Conservation (phyloP, 2,888 invertebrate genomes). For the Bruchidius siliquastri region DNA sequence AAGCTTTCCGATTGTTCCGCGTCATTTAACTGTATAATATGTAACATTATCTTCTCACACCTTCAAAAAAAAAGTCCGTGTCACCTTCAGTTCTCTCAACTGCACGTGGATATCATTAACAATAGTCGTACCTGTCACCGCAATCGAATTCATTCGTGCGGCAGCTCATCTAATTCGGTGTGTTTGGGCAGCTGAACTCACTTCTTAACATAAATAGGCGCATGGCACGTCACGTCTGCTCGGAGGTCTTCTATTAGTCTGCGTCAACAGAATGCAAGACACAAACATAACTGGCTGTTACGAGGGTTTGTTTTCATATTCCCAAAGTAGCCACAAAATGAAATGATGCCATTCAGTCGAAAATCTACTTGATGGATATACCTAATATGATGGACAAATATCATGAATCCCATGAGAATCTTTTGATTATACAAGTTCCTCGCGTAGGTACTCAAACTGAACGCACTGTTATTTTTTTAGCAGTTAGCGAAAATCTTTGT, state of each 20-base stretch:
- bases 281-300: neutral
- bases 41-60: neutral
- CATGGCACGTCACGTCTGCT: conserved; percentile 26
- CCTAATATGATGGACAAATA: no score
- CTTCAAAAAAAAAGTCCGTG: neutral
- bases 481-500: no score
- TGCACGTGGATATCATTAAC: neutral
- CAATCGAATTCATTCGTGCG: neutral
- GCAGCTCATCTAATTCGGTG: conserved; percentile 13
- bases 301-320: neutral
- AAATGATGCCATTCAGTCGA: no score
- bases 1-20: no score
- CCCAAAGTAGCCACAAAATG: no score
- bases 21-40: no score
- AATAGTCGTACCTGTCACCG: neutral
- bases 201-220: conserved; percentile 36
- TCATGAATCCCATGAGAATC: no score
- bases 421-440: no score
- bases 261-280: conserved; percentile 21
- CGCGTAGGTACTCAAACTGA: no score
- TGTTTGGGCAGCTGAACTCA: conserved; percentile 38
- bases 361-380: no score
- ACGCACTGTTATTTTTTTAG: no score
- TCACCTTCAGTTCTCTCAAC: neutral
- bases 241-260: conserved; percentile 34